Base-by-base conservation (phyloP, 30 jellyfish, hydroid and myxozoan species). In the Hydractinia symbiolongicarpus region DNA sequence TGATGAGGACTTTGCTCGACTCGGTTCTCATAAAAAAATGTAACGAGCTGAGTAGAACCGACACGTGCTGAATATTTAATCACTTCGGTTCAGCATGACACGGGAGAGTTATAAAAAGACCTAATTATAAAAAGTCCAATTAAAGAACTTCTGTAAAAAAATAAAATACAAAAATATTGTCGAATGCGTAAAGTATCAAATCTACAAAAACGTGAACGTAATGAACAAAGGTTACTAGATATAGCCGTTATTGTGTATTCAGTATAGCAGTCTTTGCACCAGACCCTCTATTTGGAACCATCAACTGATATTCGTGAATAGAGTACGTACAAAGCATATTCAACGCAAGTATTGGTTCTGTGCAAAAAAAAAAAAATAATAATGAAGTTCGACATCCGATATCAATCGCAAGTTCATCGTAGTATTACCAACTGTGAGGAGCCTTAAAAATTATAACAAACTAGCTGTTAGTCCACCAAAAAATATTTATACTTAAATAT, bases 201-300 rank as follows among this genome's bases (percentile, higher is more conserved):
- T 30, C 44, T 30, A 30, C 44, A 30, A 30, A 30, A 30, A 30
- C 44, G 1, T 30, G 44, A 30, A 30, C 44, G 44, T 30, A 30
- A 30, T 30, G 2, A 30, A 30, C 44, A 30, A 30, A 30, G 44
- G 44, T 30, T 30, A 30, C 44, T 30, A 2, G 44, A n/a, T 77
- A 77, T 53, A 9, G 75, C 1, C 54, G 4, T 44, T 62, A 0
- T 4, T 17, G 14, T 15, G 56, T 76, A 13, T 77, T 77, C 15
- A 93, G 67, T 11, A 94, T 76, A 50, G 96, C 95, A 61, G 84
- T 88, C 58, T 95, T 71, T 64, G 99, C 99, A 4, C 99, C 96
- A 55, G 11, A 6, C 99, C 99, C 88, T 17, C 79, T 64, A 21
- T 80, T 78, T 5, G 96, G 96, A n/a, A 96, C 99, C 40, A 17